Evolutionary conservation across 2,113 vertebrate genomes (phyloP).

Genomic region (Phalacrocorax aristotelis): DNA sequence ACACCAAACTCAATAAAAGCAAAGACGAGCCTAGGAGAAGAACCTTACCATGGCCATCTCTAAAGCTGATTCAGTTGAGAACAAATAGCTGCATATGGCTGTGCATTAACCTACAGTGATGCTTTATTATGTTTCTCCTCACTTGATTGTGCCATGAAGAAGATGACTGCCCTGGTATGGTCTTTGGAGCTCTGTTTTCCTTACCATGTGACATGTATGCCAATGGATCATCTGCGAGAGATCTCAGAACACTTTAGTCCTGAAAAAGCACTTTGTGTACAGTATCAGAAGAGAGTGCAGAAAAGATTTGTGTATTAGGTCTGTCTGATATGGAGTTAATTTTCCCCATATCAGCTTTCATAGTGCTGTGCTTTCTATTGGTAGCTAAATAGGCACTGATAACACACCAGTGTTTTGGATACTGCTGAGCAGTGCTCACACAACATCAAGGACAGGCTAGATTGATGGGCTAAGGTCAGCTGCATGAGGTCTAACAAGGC

Average conservation of each 20-base stretch:
- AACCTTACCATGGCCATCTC: not conserved
- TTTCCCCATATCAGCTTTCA: not conserved
- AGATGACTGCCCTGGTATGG: not conserved
- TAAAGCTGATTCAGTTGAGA: not conserved
- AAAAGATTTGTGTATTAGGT: not conserved
- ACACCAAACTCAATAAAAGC: not conserved
- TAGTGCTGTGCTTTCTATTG: not conserved
- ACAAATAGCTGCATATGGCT: not conserved
- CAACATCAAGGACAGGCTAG: not conserved
- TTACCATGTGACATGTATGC: accelerated
- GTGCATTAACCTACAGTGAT: not conserved
- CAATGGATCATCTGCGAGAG: not conserved
- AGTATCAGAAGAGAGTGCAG: not conserved
- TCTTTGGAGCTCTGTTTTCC: not conserved
- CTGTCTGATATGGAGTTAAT: not conserved
- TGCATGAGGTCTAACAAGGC: no score
- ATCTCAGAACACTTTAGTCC: not conserved
- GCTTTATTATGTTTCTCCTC: not conserved
- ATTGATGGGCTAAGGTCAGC: no score
- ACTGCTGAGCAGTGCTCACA: not conserved
- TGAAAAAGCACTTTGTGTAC: not conserved
- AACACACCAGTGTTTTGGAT: not conserved
- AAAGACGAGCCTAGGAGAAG: not conserved
- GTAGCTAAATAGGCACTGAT: not conserved
- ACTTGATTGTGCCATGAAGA: not conserved